Evolutionary conservation across 2,113 vertebrate genomes (phyloP), one percentile per base, ranked within the genome.

Genomic region (Chloebia gouldiae): DNA sequence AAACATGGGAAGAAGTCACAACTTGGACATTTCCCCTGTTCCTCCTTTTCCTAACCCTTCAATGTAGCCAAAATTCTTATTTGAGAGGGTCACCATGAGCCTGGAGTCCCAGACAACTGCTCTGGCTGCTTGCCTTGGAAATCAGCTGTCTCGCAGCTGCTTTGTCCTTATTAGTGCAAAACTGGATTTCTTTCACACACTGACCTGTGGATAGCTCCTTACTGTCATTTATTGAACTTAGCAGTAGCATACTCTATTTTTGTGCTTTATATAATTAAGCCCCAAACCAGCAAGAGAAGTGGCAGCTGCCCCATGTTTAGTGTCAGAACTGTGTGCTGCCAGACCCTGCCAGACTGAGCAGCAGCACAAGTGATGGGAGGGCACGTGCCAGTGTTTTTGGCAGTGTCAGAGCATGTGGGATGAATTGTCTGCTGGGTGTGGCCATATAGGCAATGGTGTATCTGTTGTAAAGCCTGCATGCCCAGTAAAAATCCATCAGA

Each of bases 361-460:
- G 69, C 68, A 79, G 75, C 17, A 31, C 49, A 53, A 68, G 19
- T 11, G 35, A 61, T 0, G 0, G 13, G 42, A 60, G 11, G 50
- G 57, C 31, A 49, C 0, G 0, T 66, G 45, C 15, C 23, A 45
- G 33, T 3, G 10, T 13, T 47, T 44, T 57, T 57, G 54, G 44
- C 44, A n/a, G 8, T 19, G 51, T 40, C 44, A 47, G 57, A 61
- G 31, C 0, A 0, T 2, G 14, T 0, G 4, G 53, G 57, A 64
- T 39, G 27, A 39, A 24, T 49, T 10, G 15, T 28, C 61, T 65
- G 13, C 31, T 72, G 57, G 19, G 49, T 71, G 19, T 35, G 39
- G 31, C 31, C 60, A 64, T 37, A 39, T 11, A n/a, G 21, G 60
- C 31, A 47, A 13, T 15, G 17, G 35, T 0, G 0, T 14, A 7